Base-by-base conservation (phyloP, 2,888 invertebrate genomes). In the Andrena camellia region DNA sequence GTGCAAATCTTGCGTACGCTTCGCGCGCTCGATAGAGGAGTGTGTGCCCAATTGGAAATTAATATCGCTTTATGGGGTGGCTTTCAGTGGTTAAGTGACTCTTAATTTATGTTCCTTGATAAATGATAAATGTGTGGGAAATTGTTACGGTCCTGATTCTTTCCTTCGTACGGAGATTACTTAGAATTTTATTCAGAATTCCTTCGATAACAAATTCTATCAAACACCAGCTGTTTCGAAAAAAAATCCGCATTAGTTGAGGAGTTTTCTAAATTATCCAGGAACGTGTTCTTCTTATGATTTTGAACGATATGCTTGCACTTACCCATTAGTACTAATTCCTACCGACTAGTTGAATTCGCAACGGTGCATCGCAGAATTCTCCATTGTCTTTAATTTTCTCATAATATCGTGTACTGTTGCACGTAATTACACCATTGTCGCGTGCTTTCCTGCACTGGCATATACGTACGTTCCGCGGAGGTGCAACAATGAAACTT, bases 401-500 rank as follows among this genome's bases (percentile, higher is more conserved):
- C 63, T 48, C 23, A 29, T 57, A 48, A 71, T 33, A 57, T 71
- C 42, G 20, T 33, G 23, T 17, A 64, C 59, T 29, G 63, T 35
- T 26, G 26, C 50, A 48, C 33, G 72, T 64, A 50, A 73, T 64
- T 72, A 77, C 13, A n/a, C 26, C 8, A 0, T 5, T n/a, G 63
- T 10, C 54, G n/a, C 10, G 57, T 31, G 33, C 17, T 64, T 29
- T 23, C 17, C n/a, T 50, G n/a, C 26, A 5, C 8, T 69, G 6
- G n/a, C 33, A 29, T 29, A 29, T 31, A 67, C 54, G 68, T 68
- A 67, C 17, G 48, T 23, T 52, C 20, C 13, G 64, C 64, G 50
- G 64, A 48, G 69, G 69, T 73, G 17, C 57, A 71, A 69, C 72
- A 42, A 42, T 62, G 26, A 52, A 66, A 71, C 66, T 74, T 81